Evolutionary conservation across 2,888 invertebrate genomes (phyloP).

Genomic region (Homarus gammarus): DNA sequence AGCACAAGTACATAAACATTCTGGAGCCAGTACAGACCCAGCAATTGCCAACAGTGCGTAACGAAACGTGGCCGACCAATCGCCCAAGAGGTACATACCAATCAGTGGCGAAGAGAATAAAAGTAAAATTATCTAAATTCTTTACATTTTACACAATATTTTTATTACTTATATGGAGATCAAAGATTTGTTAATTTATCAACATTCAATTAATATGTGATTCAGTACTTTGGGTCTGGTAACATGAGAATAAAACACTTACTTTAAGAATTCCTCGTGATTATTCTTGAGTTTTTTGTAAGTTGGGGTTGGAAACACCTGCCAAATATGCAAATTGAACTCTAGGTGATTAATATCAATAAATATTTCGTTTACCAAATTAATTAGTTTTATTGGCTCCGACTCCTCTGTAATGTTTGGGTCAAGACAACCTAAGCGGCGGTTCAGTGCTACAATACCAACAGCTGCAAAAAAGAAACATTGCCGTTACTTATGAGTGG

Average conservation of each 20-base stretch:
- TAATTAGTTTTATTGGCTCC: slow-evolving; percentile 78
- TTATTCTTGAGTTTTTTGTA: slow-evolving; percentile 79
- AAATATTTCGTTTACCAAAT: slow-evolving; percentile 78
- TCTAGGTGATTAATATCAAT: slow-evolving; percentile 78
- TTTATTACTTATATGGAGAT: background rate
- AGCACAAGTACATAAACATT: too few species aligned
- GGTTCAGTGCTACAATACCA: slow-evolving; percentile 67
- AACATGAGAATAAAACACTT: background rate
- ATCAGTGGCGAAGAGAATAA: background rate
- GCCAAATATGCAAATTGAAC: slow-evolving; percentile 79
- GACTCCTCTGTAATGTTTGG: slow-evolving; percentile 71
- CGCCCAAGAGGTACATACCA: background rate
- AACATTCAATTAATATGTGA: background rate
- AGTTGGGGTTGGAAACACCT: slow-evolving; percentile 78
- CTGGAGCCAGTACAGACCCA: too few species aligned
- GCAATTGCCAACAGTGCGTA: too few species aligned
- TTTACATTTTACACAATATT: background rate
- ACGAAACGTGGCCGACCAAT: too few species aligned
- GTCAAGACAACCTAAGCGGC: slow-evolving; percentile 60
- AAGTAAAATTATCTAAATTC: too few species aligned
- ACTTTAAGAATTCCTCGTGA: slow-evolving; percentile 78
- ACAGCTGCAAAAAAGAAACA: slow-evolving; percentile 37
- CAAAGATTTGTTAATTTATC: background rate
- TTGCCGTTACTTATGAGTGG: background rate
- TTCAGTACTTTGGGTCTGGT: background rate